phyloP scores from a whole-genome alignment of 1,140 invertebrate genomes.

The Eurosta solidaginis region DNA sequence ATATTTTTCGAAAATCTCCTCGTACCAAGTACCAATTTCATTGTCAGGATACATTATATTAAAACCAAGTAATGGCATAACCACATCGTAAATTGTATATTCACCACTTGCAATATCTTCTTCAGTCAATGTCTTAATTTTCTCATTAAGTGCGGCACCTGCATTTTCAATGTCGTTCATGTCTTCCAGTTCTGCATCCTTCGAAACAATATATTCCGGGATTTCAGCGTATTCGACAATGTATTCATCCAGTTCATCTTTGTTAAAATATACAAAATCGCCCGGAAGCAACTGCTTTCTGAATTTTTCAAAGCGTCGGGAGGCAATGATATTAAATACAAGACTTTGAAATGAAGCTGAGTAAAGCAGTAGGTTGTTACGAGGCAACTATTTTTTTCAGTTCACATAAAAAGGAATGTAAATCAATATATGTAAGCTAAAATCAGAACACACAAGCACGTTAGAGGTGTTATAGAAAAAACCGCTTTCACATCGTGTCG shows the following conservation, averaged over 20 bases:
- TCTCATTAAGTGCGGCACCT: conserved; percentile 51
- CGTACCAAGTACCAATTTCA: conserved; percentile 73
- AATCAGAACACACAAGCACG: too few species aligned
- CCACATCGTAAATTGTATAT: conserved; percentile 78
- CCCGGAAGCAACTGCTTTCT: conserved; percentile 70
- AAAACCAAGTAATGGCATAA: conserved; percentile 85
- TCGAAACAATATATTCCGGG: too few species aligned
- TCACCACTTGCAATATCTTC: conserved; percentile 71
- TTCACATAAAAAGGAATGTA: too few species aligned
- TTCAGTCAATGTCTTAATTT: conserved; percentile 69
- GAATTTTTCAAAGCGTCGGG: conserved; percentile 72
- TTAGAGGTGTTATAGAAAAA: too few species aligned
- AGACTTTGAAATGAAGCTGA: conserved; percentile 94
- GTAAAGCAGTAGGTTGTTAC: conserved; percentile 85
- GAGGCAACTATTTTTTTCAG: conserved; percentile 67
- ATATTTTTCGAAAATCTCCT: conserved; percentile 74
- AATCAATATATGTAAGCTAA: too few species aligned
- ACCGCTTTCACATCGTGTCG: too few species aligned
- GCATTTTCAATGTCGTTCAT: not conserved
- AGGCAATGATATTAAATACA: conserved; percentile 84
- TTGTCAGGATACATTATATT: conserved; percentile 82
- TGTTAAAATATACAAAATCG: conserved; percentile 70
- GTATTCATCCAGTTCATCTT: conserved; percentile 40
- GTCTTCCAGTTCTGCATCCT: too few species aligned
- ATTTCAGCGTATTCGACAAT: too few species aligned